Conservation (phyloP, 2,113 vertebrate species). For the Scartelaos histophorus region DNA sequence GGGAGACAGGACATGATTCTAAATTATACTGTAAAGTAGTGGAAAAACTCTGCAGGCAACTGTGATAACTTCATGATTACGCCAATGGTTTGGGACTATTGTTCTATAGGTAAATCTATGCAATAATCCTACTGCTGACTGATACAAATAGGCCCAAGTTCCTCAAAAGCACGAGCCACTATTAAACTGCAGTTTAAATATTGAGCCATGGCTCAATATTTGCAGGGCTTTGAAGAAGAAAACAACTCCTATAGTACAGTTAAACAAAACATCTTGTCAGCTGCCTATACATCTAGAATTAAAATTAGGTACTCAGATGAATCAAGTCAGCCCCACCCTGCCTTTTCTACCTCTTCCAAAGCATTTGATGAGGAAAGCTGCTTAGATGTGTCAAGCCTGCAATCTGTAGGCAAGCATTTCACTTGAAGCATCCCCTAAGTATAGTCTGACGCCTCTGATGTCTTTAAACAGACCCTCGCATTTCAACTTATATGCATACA, state of each 20-base stretch:
- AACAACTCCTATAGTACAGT: neutral
- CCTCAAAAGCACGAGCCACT: neutral
- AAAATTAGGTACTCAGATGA: conserved; percentile 42
- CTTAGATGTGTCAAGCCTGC: conserved; percentile 55
- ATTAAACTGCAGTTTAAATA: too few relatives aligned
- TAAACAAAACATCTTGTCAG: conserved; percentile 4
- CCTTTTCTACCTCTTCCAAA: conserved; percentile 13
- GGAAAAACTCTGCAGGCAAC: too few relatives aligned
- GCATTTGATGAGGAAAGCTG: conserved; percentile 45
- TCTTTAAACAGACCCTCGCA: conserved; percentile 60
- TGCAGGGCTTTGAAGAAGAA: neutral
- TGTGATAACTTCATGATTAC: too few relatives aligned
- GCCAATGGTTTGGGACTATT: too few relatives aligned
- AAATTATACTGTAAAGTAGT: too few relatives aligned
- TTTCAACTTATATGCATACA: conserved; percentile 22
- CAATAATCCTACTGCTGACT: neutral
- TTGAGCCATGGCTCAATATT: too few relatives aligned
- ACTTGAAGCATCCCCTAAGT: conserved; percentile 60
- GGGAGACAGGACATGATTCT: too few relatives aligned
- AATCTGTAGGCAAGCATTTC: conserved; percentile 55
- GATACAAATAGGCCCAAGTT: neutral
- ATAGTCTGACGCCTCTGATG: conserved; percentile 34
- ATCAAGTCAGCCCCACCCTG: conserved; percentile 25
- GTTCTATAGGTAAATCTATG: too few relatives aligned
- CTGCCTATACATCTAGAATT: conserved; percentile 15